Evolutionary conservation across 1,140 invertebrate species (phyloP).

Genomic region (Cherax destructor): DNA sequence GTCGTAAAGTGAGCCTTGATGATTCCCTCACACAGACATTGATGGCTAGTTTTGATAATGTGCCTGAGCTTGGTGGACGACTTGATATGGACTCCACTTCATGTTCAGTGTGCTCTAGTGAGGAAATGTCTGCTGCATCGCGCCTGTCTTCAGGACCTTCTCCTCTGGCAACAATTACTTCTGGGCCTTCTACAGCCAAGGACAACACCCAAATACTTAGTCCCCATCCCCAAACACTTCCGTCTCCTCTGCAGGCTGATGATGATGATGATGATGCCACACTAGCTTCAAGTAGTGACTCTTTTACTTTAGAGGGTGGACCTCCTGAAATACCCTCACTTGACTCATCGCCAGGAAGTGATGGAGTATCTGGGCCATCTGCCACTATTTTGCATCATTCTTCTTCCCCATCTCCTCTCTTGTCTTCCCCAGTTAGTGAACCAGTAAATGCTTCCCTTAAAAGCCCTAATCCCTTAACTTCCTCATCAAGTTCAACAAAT

Average conservation of each 20-base stretch:
- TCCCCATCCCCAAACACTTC: conserved; percentile 30
- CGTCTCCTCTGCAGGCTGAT: conserved; percentile 32
- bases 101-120: conserved; percentile 70
- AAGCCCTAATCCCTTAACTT: conserved; percentile 1
- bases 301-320: conserved; percentile 64
- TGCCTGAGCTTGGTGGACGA: conserved; percentile 67
- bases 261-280: conserved; percentile 69
- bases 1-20: conserved; percentile 66
- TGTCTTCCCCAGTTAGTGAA: conserved; percentile 43
- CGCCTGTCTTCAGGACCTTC: conserved; percentile 56
- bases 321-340: conserved; percentile 65
- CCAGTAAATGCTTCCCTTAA: neutral
- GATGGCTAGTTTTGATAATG: conserved; percentile 70
- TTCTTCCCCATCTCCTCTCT: conserved; percentile 53
- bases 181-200: conserved; percentile 51
- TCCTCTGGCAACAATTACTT: conserved; percentile 45
- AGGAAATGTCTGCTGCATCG: conserved; percentile 59
- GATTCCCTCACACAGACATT: conserved; percentile 67
- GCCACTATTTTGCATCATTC: conserved; percentile 56
- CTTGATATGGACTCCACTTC: conserved; percentile 72
- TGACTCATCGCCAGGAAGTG: conserved; percentile 60
- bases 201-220: conserved; percentile 45
- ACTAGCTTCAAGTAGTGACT: conserved; percentile 68
- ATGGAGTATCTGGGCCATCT: conserved; percentile 46
- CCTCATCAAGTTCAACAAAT: conserved; percentile 26